phyloP scores from a whole-genome alignment of 1,140 invertebrate species.

The Euura saliciscinereae region DNA sequence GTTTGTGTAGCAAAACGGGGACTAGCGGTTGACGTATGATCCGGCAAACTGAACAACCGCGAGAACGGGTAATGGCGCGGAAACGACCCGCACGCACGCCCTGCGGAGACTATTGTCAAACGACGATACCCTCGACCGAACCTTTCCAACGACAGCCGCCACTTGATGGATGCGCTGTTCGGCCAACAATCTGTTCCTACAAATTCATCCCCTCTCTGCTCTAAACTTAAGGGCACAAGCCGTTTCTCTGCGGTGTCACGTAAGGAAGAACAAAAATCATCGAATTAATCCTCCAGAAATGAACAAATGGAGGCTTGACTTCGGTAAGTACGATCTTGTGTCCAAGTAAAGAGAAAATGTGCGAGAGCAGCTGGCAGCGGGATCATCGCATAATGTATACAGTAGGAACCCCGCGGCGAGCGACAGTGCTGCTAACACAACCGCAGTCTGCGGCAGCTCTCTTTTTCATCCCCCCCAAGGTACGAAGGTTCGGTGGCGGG shows the following conservation, averaged over 20 bases:
- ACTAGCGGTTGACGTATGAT: conserved; percentile 3
- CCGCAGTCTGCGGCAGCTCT: conserved; percentile 13
- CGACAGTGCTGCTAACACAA: conserved; percentile 23
- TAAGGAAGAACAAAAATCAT: no score
- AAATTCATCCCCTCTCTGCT: neutral
- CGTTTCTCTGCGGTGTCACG: no score
- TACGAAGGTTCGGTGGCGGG: neutral
- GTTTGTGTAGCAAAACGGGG: neutral
- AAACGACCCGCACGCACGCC: neutral
- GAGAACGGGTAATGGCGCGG: neutral
- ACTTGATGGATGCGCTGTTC: neutral
- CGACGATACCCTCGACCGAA: neutral
- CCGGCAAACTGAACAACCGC: neutral
- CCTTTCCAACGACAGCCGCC: neutral
- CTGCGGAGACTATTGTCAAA: neutral
- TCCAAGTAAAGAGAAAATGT: no score
- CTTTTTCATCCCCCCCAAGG: neutral
- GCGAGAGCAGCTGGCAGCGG: no score
- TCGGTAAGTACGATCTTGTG: no score
- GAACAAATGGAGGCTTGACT: no score
- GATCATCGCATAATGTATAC: neutral
- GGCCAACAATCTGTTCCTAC: neutral
- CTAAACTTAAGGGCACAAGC: no score
- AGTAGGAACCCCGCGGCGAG: conserved; percentile 20
- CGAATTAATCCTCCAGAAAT: no score